Base-by-base conservation (phyloP, 1,140 invertebrate genomes). In the Zaprionus taronus region DNA sequence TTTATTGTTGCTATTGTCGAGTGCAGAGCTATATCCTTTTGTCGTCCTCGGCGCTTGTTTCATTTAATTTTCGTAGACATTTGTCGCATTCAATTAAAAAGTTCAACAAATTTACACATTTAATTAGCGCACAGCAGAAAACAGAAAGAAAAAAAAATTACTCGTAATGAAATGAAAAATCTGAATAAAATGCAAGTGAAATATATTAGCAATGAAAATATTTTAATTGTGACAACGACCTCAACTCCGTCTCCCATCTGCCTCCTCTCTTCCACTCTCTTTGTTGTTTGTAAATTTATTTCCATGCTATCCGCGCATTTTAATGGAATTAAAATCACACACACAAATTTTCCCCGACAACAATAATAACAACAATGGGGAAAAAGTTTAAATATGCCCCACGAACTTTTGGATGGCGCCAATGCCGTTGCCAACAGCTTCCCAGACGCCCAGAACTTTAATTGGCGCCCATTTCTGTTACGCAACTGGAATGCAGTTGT, bases 401-500 rank as follows among this genome's bases (percentile, higher is more conserved):
- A 67, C 38, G 72, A 83, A 83, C 65, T 91, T 91, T 84, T 74
- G 73, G 81, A 72, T 83, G 89, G 82, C 82, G 84, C 66, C 66
- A 71, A 72, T 66, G 75, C 61, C 65, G 70, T 60, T 57, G 72
- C 60, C 65, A 67, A 73, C 47, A 24, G 41, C 41, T 47, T 12
- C 57, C 70, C 84, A 62, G 78, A 75, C 75, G 70, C 79, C 79
- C n/a, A 47, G n/a, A 90, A 91, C 82, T 90, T 90, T 90, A 90
- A 91, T 91, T 91, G 89, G 89, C 89, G 89, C 61, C 89, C 89
- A 79, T 91, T 91, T 77, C 63, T 91, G 84, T 73, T 91, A 49
- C 89, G 89, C 72, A 89, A 91, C 89, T 91, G 89, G 89, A 91
- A 91, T 89, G 84, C 84, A 84, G 82, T 91, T 85, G 89, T 85